Conservation (phyloP, 1,140 invertebrate species). For the Mylabris phalerata region DNA sequence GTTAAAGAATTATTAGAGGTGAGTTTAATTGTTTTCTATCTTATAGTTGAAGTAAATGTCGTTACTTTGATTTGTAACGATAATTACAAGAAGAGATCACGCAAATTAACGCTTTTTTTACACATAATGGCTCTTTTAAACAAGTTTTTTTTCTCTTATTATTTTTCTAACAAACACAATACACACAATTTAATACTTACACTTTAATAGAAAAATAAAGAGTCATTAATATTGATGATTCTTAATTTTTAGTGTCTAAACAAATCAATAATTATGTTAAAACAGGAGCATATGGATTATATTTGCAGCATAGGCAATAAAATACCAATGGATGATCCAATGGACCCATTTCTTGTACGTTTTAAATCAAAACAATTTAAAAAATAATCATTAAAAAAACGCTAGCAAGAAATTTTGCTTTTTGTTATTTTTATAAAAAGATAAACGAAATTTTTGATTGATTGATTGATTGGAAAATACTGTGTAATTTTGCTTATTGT, state of each 20-base stretch:
- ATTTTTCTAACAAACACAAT: not conserved
- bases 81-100: not conserved
- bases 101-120: not conserved
- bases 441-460: too few relatives aligned
- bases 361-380: not conserved
- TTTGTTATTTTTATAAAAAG: not conserved
- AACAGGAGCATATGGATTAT: constrained; percentile 33
- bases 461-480: too few relatives aligned
- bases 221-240: not conserved
- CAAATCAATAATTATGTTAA: not conserved
- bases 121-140: not conserved
- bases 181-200: not conserved
- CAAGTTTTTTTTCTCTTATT: not conserved
- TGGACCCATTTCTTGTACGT: constrained; percentile 1
- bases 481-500: too few relatives aligned
- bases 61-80: not conserved
- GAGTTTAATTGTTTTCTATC: constrained; percentile 36
- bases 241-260: not conserved
- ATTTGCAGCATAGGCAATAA: constrained; percentile 33
- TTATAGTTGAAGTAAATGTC: not conserved
- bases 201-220: not conserved
- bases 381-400: not conserved
- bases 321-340: constrained; percentile 3
- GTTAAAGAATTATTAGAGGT: constrained; percentile 81
- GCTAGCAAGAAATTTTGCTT: not conserved